Conservation (phyloP, 2,797 vertebrate species). For the Cercopithecus petaurista region DNA sequence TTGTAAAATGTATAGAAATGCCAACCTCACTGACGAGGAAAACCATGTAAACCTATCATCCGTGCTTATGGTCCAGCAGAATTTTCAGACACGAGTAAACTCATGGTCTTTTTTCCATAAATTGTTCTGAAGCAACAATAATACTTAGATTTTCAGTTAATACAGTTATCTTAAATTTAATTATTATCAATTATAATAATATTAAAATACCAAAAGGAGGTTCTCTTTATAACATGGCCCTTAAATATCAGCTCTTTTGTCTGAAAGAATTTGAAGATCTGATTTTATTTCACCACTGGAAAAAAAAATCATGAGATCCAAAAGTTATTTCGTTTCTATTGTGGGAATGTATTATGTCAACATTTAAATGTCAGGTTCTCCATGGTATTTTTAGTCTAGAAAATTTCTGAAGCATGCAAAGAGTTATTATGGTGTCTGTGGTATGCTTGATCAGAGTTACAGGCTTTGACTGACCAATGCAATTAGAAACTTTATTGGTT, state of each 20-base stretch:
- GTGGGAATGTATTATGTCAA: background rate
- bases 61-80: background rate
- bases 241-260: background rate
- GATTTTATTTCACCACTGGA: background rate
- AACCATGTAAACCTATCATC: fast-evolving
- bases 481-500: background rate
- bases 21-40: background rate
- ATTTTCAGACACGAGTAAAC: background rate
- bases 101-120: background rate
- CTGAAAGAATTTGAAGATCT: background rate
- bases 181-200: background rate
- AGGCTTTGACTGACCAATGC: background rate
- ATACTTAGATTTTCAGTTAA: background rate
- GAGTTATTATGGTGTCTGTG: background rate
- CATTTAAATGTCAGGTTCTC: background rate
- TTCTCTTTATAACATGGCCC: background rate
- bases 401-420: background rate
- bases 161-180: background rate
- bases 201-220: background rate
- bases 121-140: background rate
- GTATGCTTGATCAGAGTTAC: background rate
- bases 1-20: too few species aligned
- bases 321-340: background rate
- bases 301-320: background rate
- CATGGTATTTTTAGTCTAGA: background rate